A percentile compares a stretch with the other conserved stretches of the same genome.
Evolutionary conservation across 2,113 vertebrate species (phyloP).

Genomic region (Aspiorhynchus laticeps): DNA sequence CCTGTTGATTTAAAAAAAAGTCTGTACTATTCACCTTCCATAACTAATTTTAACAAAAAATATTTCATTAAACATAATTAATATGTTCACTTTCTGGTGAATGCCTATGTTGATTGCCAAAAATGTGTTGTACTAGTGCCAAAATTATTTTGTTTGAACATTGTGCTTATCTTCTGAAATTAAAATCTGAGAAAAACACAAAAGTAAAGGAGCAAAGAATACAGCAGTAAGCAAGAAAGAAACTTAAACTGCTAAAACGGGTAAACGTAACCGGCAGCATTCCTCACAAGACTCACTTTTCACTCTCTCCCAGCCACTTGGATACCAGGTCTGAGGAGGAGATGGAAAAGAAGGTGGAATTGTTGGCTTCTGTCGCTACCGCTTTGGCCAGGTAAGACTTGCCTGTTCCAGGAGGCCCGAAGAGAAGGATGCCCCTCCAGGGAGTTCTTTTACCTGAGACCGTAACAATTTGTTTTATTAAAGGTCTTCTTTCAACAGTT

Average conservation of each 20-base stretch:
- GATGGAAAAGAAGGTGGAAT: conserved; percentile 97
- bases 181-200: too few relatives aligned
- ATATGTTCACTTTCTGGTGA: not conserved
- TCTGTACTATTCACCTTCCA: not conserved
- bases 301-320: conserved; percentile 99
- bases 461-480: conserved; percentile 24
- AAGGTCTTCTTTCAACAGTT: not conserved
- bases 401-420: conserved; percentile 97
- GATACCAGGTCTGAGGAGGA: conserved; percentile 97
- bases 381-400: conserved; percentile 98
- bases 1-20: not conserved
- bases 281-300: conserved; percentile 84
- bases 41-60: not conserved
- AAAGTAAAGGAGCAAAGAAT: too few relatives aligned
- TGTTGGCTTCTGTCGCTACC: conserved; percentile 97
- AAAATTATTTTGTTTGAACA: too few relatives aligned
- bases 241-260: not conserved
- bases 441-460: conserved; percentile 93
- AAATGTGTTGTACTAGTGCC: too few relatives aligned
- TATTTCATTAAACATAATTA: not conserved
- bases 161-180: too few relatives aligned
- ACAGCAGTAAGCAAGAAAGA: too few relatives aligned
- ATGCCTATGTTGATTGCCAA: not conserved
- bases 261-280: not conserved
- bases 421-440: conserved; percentile 95